phyloP scores from a whole-genome alignment of 64 coral and sea anemone species.

The Catalaphyllia jardinei region DNA sequence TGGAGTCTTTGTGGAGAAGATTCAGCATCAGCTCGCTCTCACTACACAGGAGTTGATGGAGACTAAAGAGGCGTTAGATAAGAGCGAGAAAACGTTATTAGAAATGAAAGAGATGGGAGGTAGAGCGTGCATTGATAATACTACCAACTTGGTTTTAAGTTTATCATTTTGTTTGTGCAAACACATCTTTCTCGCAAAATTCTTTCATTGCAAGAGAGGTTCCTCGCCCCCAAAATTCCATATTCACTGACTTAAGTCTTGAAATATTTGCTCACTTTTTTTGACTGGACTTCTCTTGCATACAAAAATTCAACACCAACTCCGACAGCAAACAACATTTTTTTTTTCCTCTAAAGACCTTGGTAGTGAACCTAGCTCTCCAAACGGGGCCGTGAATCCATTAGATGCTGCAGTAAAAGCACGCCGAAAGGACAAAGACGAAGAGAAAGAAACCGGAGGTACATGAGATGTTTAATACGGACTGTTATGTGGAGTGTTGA shows the following conservation, averaged over 20 bases:
- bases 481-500: background rate
- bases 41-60: slow-evolving; percentile 39
- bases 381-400: slow-evolving; percentile 29
- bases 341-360: slow-evolving; percentile 35
- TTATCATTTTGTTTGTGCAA: too few relatives aligned
- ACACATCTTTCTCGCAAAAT: too few relatives aligned
- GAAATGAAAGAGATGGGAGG: slow-evolving; percentile 19
- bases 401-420: slow-evolving; percentile 53
- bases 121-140: background rate
- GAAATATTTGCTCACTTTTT: too few relatives aligned
- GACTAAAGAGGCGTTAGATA: slow-evolving; percentile 22
- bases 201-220: too few relatives aligned
- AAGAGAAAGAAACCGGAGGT: slow-evolving; percentile 6
- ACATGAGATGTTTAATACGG: background rate
- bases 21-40: slow-evolving; percentile 11
- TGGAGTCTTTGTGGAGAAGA: slow-evolving; percentile 1
- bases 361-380: slow-evolving; percentile 47
- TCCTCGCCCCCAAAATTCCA: too few relatives aligned
- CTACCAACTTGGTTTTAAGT: too few relatives aligned
- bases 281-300: too few relatives aligned
- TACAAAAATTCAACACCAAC: too few relatives aligned
- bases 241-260: too few relatives aligned
- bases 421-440: slow-evolving; percentile 42
- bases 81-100: slow-evolving; percentile 19
- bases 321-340: background rate